Evolutionary conservation across 2,888 invertebrate genomes (phyloP), one percentile per base, ranked within the genome.

Genomic region (Philhelius pedissequus): DNA sequence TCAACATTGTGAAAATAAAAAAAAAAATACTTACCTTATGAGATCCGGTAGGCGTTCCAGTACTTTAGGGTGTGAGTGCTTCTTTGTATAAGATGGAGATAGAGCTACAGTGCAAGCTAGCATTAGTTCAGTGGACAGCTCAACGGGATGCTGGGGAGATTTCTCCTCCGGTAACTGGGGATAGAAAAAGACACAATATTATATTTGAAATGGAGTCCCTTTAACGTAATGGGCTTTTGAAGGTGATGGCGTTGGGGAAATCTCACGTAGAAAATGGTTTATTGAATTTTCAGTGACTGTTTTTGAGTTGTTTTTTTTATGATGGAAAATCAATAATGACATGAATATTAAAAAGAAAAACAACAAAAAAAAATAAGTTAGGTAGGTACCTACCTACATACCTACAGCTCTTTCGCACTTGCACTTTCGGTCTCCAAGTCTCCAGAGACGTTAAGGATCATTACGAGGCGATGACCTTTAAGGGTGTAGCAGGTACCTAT

Each of bases 1-100:
- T 22, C 69, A 79, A 54, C 3, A 62, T 62, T 62, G 74, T 32
- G 76, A 83, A 86, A 66, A 62, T 35, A 18, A 35, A 52, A 68
- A 48, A n/a, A 50, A 50, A 58, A 43, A 48, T 32, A 91, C 91
- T 91, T 89, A 92, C 92, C 91, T 91, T 89, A 92, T 90, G 87
- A 92, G 87, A 89, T 92, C 92, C 88, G 92, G 91, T 89, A 92
- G 91, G 90, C 92, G 92, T 91, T 91, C 91, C 90, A 89, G 87
- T 87, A 92, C 90, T 89, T 91, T 90, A 86, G 92, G 91, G 89
- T 91, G 90, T 89, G 90, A 89, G 88, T 89, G 89, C 87, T 91
- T 90, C 89, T 91, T 90, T 70, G 90, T 88, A 87, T 91, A 91
- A 87, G 90, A 90, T 86, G 92, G 89, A 80, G 92, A 91, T 83